phyloP scores from a whole-genome alignment of 2,113 vertebrate genomes.

The Bombycilla garrulus region DNA sequence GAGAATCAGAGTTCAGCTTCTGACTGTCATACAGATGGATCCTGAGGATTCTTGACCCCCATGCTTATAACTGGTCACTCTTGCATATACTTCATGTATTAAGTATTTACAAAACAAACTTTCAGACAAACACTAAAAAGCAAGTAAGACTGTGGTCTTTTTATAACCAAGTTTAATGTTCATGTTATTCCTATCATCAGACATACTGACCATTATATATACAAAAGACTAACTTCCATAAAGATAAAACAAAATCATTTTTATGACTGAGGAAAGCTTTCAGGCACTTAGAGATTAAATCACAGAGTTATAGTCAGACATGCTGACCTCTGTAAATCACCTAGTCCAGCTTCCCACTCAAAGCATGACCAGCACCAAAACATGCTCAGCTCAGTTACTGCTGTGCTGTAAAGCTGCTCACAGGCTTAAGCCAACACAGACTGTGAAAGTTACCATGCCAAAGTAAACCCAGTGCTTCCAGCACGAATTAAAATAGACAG shows the following conservation, averaged over 20 bases:
- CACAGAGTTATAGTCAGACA: not conserved
- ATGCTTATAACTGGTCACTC: not conserved
- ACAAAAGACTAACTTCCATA: not conserved
- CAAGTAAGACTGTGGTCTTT: rapidly evolving
- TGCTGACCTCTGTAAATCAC: not conserved
- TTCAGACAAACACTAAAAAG: not conserved
- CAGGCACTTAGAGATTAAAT: not conserved
- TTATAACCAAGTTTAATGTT: not conserved
- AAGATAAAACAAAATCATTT: not conserved
- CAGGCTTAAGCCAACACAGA: not conserved
- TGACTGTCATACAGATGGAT: not conserved
- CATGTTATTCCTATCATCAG: not conserved
- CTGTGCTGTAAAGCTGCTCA: not conserved
- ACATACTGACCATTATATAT: not conserved
- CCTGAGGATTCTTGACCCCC: not conserved
- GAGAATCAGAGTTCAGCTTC: not conserved
- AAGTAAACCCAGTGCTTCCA: not conserved
- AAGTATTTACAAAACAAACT: not conserved
- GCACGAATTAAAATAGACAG: not conserved
- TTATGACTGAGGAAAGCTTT: not conserved
- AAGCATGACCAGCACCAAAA: not conserved
- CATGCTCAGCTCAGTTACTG: not conserved
- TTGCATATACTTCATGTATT: not conserved
- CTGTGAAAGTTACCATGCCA: not conserved
- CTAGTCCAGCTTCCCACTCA: not conserved